These are phyloP conservation scores for Trochalopteron elliotii DNA, from an alignment of 2,113 vertebrate genomes.

Conservation along the genomic window DNA sequence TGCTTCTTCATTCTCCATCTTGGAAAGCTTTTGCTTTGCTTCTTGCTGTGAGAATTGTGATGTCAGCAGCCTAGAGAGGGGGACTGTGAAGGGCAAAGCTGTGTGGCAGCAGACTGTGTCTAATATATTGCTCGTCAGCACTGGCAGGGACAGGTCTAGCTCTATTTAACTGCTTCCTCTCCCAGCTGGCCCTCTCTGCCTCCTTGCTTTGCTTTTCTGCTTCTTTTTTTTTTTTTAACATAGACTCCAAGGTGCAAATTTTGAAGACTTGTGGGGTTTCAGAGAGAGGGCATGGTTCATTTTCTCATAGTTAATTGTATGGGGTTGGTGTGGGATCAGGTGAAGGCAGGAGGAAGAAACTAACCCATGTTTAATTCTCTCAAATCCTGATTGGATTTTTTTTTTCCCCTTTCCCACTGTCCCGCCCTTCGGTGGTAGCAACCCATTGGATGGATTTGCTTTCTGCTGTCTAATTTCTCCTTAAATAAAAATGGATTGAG, in stretches of 20 bases:
- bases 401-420: fast-evolving
- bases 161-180: background rate
- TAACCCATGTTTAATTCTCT: background rate
- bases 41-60: background rate
- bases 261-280: background rate
- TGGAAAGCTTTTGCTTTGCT: background rate
- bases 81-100: background rate
- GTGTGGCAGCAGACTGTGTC: background rate
- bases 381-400: background rate
- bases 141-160: background rate
- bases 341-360: background rate
- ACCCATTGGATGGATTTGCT: fast-evolving
- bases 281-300: background rate
- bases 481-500: background rate
- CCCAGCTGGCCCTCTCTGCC: background rate
- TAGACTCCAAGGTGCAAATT: fast-evolving
- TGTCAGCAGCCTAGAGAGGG: background rate
- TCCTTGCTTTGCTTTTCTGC: background rate
- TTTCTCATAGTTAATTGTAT: background rate
- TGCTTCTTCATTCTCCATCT: background rate
- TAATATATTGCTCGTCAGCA: background rate
- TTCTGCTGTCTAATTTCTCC: background rate
- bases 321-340: background rate
- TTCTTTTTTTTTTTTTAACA: background rate
- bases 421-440: background rate